Conservation (phyloP, 2,888 invertebrate genomes). For the Julus scanicus region DNA sequence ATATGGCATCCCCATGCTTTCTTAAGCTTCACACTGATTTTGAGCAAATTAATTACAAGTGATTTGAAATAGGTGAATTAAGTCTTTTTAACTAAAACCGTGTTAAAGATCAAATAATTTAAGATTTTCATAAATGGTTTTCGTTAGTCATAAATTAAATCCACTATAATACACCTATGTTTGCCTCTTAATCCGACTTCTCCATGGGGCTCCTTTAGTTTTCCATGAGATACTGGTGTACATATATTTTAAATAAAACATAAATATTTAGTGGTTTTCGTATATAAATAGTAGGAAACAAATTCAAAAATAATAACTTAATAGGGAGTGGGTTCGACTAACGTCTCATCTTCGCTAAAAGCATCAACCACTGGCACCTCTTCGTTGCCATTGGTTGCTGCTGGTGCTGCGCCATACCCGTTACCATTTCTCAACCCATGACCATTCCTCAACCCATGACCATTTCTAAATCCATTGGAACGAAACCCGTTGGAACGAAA, state of each 20-base stretch:
- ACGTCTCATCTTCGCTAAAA: constrained; percentile 7
- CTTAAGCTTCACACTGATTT: background rate
- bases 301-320: background rate
- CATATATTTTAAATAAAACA: background rate
- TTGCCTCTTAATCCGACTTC: background rate
- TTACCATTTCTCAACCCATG: constrained; percentile 48
- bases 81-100: background rate
- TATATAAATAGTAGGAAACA: constrained; percentile 10
- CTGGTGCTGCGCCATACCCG: constrained; percentile 47
- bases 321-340: constrained; percentile 30
- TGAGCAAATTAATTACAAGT: background rate
- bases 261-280: constrained; percentile 7
- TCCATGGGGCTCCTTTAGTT: background rate
- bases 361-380: constrained; percentile 9
- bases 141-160: background rate
- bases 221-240: background rate
- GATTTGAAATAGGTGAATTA: background rate
- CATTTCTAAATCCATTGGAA: background rate
- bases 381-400: background rate
- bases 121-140: background rate
- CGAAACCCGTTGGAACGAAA: constrained; percentile 41
- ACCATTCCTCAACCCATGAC: background rate
- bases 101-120: background rate
- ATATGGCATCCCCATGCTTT: constrained; percentile 1
- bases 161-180: background rate